Base-by-base conservation (phyloP, 1,140 invertebrate species). In the Elysia chlorotica region DNA sequence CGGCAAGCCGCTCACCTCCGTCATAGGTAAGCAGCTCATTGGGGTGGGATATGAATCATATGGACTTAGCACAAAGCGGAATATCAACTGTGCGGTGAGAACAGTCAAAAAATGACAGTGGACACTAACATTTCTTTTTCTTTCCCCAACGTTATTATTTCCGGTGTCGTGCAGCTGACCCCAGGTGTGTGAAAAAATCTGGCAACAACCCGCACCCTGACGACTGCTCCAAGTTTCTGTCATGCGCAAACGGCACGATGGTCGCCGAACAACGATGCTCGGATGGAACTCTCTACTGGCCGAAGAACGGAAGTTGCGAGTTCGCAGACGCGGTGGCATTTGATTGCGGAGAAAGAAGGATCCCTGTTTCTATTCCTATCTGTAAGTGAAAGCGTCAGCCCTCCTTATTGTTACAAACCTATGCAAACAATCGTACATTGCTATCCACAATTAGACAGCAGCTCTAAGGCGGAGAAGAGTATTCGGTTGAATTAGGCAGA, bases 181-280 rank as follows among this genome's bases (percentile, higher is more conserved):
- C 67, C 21, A 73, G 78, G 14, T 80, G 78, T 38, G 38, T 74
- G n/a, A 80, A 78, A 25, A 73, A 76, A 36, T 76, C 73, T 33
- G 78, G 78, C 21, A 80, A 78, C 71, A 80, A 78, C 69, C 69
- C 73, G 5, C 76, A 80, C 53, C 78, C 78, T 33, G 75, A 80
- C 0, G 78, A 80, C 65, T 80, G 78, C 61, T 80, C 78, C 19
- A 72, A 73, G 38, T 80, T 80, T 57, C 25, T 80, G 4, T 78
- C 78, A 1, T 80, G 78, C 38, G 56, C 74, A 19, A 80, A 80
- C 57, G 78, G 78, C 48, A 78, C 78, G 3, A 59, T 80, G 73
- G 69, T 78, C 36, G 78, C 78, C 17, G 63, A 78, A 10, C 78
- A 80, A 41, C 38, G 76, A 5, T 80, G 78, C 53, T 74, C 76